Evolutionary conservation across 2,113 vertebrate genomes (phyloP), one percentile per base, ranked within the genome.

Genomic region (Sander lucioperca): DNA sequence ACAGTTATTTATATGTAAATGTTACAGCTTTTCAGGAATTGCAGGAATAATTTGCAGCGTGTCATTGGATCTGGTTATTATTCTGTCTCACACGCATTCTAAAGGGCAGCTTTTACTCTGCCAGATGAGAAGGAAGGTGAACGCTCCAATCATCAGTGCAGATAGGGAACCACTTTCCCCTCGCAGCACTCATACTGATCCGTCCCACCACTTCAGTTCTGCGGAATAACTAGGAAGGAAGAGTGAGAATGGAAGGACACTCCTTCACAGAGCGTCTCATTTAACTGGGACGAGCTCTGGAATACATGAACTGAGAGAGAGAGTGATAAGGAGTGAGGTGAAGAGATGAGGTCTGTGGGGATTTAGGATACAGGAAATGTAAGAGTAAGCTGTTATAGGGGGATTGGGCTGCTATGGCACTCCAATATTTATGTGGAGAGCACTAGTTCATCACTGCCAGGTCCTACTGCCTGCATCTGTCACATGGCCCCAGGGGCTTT

Each of bases 301-400:
- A 81, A 84, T 43, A 23, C 62, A 71, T 27, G 51, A 74, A 64
- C 33, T 54, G 61, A 50, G 54, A 51, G 68, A 15, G 64, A 57
- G 43, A 65, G 72, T 23, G 69, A 86, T 71, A 61, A 78, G 81
- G 65, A 65, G 73, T 5, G 68, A 64, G 62, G 77, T 78, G 57
- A 76, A 65, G 74, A 73, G 74, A 72, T 39, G 43, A 64, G 51
- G 78, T 78, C 77, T 78, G 16, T 45, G 27, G 76, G 72, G 82
- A 80, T 86, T 87, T 75, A 54, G 73, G 50, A 79, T 76, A 54
- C 39, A 69, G 83, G 80, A 77, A 65, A 75, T 64, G 30, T n/a
- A 82, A 76, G 80, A 80, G 71, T 75, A 74, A 83, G 82, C 83
- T 76, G 77, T 78, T 77, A 83, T 45, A 23, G 62, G 25, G 36